These are phyloP conservation scores for Scophthalmus maximus DNA, from an alignment of 2,113 vertebrate species.

Conservation along the genomic window DNA sequence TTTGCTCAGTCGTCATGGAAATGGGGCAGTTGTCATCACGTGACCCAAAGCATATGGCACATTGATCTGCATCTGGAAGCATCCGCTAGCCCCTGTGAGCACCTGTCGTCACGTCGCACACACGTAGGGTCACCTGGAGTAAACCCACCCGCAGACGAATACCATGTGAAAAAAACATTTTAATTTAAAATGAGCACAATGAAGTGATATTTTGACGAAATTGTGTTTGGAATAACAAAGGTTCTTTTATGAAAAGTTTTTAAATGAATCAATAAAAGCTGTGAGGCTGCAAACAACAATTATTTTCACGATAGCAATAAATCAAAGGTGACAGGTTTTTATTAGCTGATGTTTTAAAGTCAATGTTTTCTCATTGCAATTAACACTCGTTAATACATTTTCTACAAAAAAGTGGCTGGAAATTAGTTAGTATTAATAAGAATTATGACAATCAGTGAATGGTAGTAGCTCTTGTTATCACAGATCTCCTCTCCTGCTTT, in stretches of 20 bases:
- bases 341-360: background rate
- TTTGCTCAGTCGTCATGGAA: background rate
- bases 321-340: background rate
- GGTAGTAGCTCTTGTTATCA: background rate
- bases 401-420: background rate
- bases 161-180: background rate
- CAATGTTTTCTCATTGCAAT: background rate
- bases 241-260: too few relatives aligned
- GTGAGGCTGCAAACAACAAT: too few relatives aligned
- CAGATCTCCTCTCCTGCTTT: background rate
- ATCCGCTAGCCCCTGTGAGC: background rate
- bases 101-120: background rate
- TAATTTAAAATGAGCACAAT: too few relatives aligned
- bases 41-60: background rate
- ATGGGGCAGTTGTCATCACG: background rate
- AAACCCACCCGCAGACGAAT: background rate
- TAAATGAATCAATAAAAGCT: too few relatives aligned
- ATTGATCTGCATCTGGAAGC: background rate
- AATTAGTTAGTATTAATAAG: too few relatives aligned
- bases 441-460: background rate
- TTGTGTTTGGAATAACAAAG: too few relatives aligned
- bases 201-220: too few relatives aligned
- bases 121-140: background rate
- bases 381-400: background rate
- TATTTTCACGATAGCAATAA: too few relatives aligned